Evolutionary conservation across 2,888 invertebrate species (phyloP).

Genomic region (Cotesia congregata): DNA sequence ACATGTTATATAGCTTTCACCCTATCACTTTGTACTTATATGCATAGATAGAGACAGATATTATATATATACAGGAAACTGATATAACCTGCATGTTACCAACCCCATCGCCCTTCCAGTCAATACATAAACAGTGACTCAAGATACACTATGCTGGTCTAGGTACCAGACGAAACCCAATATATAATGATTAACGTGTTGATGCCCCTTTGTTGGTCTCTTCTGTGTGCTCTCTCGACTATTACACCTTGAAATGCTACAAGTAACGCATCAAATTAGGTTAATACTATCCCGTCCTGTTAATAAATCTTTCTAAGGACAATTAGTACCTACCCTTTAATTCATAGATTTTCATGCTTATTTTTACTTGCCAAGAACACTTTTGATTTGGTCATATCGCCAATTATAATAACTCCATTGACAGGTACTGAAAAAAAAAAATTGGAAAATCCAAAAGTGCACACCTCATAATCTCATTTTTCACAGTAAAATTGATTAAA

Average conservation of each 20-base stretch:
- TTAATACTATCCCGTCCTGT: background rate
- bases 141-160: slow-evolving; percentile 7
- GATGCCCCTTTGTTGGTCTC: slow-evolving; percentile 18
- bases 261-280: slow-evolving; percentile 21
- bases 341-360: background rate
- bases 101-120: slow-evolving; percentile 26
- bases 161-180: slow-evolving; percentile 24
- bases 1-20: slow-evolving; percentile 6
- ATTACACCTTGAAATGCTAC: slow-evolving; percentile 18
- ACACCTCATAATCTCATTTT: background rate
- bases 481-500: too few species aligned
- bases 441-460: background rate
- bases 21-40: slow-evolving; percentile 7
- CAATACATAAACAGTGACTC: slow-evolving; percentile 12
- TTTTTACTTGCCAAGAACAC: too few species aligned
- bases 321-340: background rate
- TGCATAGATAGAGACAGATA: background rate
- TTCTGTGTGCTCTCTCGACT: slow-evolving; percentile 25
- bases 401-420: background rate
- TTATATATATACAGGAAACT: background rate
- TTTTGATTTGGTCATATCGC: too few species aligned
- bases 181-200: slow-evolving; percentile 35
- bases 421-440: background rate
- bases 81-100: slow-evolving; percentile 18
- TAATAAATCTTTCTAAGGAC: background rate